Conservation (phyloP, 2,888 invertebrate genomes). For the Agrypnus murinus region DNA sequence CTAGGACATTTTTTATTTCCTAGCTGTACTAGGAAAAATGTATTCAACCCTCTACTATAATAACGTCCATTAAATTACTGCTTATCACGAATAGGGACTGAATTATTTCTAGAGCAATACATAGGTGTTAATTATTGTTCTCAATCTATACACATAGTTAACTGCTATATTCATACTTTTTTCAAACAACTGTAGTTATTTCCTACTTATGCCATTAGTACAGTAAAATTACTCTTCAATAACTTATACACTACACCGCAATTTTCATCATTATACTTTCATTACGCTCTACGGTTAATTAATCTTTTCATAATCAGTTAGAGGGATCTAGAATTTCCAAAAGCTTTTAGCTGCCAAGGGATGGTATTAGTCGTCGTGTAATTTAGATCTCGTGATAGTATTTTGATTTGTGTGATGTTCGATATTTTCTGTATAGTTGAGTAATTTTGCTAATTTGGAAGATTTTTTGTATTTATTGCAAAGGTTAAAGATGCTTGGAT, state of each 20-base stretch:
- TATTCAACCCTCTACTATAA: conserved; percentile 32
- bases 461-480: no score
- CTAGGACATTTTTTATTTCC: conserved; percentile 28
- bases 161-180: no score
- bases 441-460: no score
- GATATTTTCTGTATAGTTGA: neutral
- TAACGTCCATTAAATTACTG: conserved; percentile 36
- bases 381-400: neutral
- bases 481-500: no score
- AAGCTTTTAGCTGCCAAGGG: neutral
- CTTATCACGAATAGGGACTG: conserved; percentile 34
- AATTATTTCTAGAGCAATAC: conserved; percentile 28
- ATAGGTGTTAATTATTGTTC: conserved; percentile 31
- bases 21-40: conserved; percentile 16
- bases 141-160: conserved; percentile 15
- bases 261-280: neutral
- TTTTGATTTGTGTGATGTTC: neutral
- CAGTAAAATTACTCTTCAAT: neutral
- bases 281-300: neutral
- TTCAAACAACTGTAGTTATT: neutral
- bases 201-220: neutral
- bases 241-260: neutral
- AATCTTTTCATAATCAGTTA: neutral
- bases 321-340: neutral
- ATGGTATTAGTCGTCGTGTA: neutral